Percentiles rank a stretch among this genome's conserved stretches.
These are phyloP conservation scores for Lacerta viridis DNA, from an alignment of 2,797 vertebrate genomes.

Conservation along the genomic window DNA sequence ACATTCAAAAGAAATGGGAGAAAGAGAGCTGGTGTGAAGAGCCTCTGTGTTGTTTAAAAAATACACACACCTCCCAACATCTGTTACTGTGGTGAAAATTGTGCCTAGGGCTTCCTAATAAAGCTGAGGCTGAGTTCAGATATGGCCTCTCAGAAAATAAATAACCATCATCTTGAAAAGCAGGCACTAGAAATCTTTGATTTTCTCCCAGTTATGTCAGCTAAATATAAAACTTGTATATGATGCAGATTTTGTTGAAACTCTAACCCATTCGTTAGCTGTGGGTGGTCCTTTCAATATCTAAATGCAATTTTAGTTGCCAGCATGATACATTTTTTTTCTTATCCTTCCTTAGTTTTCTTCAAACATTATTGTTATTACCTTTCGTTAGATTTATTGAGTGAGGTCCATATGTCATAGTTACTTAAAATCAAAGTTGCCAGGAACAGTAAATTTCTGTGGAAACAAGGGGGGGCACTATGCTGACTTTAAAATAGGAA, in stretches of 20 bases:
- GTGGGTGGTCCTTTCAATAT: conserved; percentile 62
- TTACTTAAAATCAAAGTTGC: conserved; percentile 47
- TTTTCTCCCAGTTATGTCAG: conserved; percentile 16
- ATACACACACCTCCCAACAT: not conserved
- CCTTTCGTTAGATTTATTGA: conserved; percentile 63
- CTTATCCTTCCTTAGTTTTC: conserved; percentile 59
- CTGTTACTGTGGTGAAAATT: conserved; percentile 10
- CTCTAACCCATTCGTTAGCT: conserved; percentile 53
- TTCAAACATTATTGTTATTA: conserved; percentile 65
- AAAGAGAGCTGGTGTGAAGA: not conserved
- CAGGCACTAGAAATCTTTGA: not conserved
- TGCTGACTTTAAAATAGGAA: conserved; percentile 28
- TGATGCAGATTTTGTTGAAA: conserved; percentile 55
- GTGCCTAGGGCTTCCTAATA: conserved; percentile 15
- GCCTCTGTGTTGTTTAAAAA: not conserved
- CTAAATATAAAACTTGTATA: conserved; percentile 46
- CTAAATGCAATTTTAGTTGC: conserved; percentile 64
- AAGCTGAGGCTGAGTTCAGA: not conserved
- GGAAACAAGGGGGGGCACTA: conserved; percentile 34
- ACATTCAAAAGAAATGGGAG: not conserved
- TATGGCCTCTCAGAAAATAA: conserved; percentile 27
- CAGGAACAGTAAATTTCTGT: conserved; percentile 51
- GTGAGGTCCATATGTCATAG: not conserved
- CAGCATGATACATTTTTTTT: conserved; percentile 60
- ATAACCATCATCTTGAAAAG: not conserved